phyloP scores from a whole-genome alignment of 2,113 vertebrate genomes.

The Gracilinanus agilis region DNA sequence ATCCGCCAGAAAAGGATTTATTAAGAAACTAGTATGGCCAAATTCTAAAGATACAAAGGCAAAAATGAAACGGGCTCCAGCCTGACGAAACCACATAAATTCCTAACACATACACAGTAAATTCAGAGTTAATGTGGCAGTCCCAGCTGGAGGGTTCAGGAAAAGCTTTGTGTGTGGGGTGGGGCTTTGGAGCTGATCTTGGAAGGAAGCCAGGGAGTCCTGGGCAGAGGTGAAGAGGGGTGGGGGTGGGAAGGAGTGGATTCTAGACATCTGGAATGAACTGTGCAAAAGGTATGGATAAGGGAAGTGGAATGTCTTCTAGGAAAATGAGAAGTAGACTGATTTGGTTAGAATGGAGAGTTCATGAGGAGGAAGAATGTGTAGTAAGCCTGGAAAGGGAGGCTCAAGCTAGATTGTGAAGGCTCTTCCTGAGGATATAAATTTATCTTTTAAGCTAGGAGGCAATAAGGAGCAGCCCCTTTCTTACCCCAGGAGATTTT shows the following conservation, averaged over 20 bases:
- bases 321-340: neutral
- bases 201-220: neutral
- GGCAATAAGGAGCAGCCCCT: neutral
- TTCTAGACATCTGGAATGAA: neutral
- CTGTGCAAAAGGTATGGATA: neutral
- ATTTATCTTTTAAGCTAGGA: neutral
- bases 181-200: neutral
- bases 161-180: neutral
- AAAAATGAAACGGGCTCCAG: neutral
- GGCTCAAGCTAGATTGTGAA: neutral
- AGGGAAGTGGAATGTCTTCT: neutral
- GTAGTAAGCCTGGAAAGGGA: neutral
- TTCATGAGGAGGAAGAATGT: neutral
- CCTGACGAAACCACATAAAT: neutral
- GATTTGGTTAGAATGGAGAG: slow-evolving; percentile 4
- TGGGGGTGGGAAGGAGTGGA: neutral
- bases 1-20: neutral
- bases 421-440: neutral
- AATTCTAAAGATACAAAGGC: neutral
- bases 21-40: neutral
- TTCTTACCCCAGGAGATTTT: neutral
- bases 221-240: neutral
- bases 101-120: neutral
- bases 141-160: neutral
- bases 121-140: neutral